Evolutionary conservation across 2,888 invertebrate genomes (phyloP).

Genomic region (Brenthis daphne): DNA sequence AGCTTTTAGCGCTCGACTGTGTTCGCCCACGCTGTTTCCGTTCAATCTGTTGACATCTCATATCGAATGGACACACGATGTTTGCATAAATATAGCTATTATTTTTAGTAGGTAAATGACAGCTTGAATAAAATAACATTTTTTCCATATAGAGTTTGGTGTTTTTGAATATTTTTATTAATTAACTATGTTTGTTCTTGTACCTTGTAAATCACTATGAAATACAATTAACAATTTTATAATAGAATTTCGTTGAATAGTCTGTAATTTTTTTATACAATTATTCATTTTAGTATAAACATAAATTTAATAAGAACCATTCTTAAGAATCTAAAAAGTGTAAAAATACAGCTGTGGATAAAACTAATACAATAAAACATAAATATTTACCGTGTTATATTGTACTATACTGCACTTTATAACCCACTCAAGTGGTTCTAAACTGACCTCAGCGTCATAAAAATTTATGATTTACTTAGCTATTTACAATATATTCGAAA

Average conservation of each 20-base stretch:
- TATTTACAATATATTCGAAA: conserved; percentile 14
- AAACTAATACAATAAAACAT: too few species aligned
- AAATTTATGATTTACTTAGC: conserved; percentile 11
- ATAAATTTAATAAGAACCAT: too few species aligned
- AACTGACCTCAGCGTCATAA: conserved; percentile 11
- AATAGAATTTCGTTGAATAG: conserved; percentile 31
- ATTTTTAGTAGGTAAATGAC: conserved; percentile 46
- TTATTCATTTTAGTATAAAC: too few species aligned
- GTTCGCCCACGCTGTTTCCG: conserved; percentile 56
- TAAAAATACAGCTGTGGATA: too few species aligned
- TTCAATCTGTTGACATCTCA: conserved; percentile 69
- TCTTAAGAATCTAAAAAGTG: too few species aligned
- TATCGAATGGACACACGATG: conserved; percentile 64
- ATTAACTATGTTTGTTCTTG: conserved; percentile 41
- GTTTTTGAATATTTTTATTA: conserved; percentile 37
- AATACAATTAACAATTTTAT: conserved; percentile 26
- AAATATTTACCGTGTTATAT: too few species aligned
- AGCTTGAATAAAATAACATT: conserved; percentile 39
- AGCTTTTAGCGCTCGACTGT: conserved; percentile 49
- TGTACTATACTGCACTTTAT: conserved; percentile 8
- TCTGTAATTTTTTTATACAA: not conserved
- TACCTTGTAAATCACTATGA: conserved; percentile 32
- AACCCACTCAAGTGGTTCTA: conserved; percentile 1
- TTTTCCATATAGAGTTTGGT: conserved; percentile 32
- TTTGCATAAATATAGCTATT: conserved; percentile 60